phyloP scores from a whole-genome alignment of 2,888 invertebrate genomes.

The Acanthopleura granulata region DNA sequence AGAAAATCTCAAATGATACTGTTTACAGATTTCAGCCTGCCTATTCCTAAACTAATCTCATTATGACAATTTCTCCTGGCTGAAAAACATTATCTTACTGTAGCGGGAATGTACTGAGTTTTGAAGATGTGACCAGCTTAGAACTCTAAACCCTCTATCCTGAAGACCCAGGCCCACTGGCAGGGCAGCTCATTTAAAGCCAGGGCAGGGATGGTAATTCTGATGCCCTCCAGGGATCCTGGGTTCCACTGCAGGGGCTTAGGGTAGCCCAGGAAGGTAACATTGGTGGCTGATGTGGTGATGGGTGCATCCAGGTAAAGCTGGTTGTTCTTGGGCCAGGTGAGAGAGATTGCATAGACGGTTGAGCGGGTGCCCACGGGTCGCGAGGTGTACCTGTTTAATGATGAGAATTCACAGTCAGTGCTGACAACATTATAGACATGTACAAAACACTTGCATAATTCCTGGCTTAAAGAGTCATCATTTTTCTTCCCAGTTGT shows the following conservation, averaged over 20 bases:
- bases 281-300: constrained; percentile 53
- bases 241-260: constrained; percentile 13
- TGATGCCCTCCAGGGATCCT: constrained; percentile 30
- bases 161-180: constrained; percentile 41
- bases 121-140: background rate
- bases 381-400: constrained; percentile 53
- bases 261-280: constrained; percentile 72
- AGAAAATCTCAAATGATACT: too few species aligned
- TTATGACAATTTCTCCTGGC: too few species aligned
- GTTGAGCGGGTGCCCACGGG: background rate
- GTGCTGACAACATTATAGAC: too few species aligned
- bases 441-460: too few species aligned
- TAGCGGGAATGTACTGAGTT: too few species aligned
- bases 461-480: too few species aligned
- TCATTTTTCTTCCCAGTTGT: too few species aligned
- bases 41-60: too few species aligned
- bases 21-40: too few species aligned
- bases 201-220: constrained; percentile 36
- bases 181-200: constrained; percentile 30
- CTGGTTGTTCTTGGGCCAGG: constrained; percentile 77
- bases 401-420: too few species aligned
- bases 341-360: constrained; percentile 77
- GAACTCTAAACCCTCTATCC: constrained; percentile 25
- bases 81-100: too few species aligned
- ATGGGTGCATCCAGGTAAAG: constrained; percentile 72